phyloP scores from a whole-genome alignment of 53 echinoderm and acorn worm species.

The Echinometra lucunter region DNA sequence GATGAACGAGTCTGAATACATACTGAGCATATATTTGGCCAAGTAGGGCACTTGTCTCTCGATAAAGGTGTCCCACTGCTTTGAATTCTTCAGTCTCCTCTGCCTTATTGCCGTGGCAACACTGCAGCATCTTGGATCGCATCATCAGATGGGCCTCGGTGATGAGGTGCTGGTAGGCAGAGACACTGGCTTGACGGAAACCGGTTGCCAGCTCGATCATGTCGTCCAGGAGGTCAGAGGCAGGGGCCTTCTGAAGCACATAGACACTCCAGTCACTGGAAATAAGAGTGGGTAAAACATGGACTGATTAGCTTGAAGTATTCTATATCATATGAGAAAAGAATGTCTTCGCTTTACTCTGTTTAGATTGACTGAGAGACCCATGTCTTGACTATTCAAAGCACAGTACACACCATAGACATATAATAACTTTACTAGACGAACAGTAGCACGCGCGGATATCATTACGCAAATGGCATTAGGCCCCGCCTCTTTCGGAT shows the following conservation, averaged over 20 bases:
- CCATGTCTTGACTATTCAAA: too few relatives aligned
- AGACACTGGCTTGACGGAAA: slow-evolving; percentile 59
- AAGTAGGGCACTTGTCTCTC: slow-evolving; percentile 54
- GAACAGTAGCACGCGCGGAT: too few relatives aligned
- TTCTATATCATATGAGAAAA: too few relatives aligned
- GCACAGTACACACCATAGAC: too few relatives aligned
- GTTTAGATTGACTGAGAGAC: too few relatives aligned
- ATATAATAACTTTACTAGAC: too few relatives aligned
- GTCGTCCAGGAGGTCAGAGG: slow-evolving; percentile 53
- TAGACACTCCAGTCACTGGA: slow-evolving; percentile 69
- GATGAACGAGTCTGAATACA: neutral
- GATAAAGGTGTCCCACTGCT: slow-evolving; percentile 1
- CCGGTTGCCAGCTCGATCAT: slow-evolving; percentile 65
- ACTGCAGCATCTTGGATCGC: slow-evolving; percentile 60
- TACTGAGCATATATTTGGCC: slow-evolving; percentile 59
- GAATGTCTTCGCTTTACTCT: too few relatives aligned
- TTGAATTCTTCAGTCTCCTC: neutral
- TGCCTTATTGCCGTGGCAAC: slow-evolving; percentile 36
- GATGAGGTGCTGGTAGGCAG: slow-evolving; percentile 62
- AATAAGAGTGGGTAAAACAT: neutral
- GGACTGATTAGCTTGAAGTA: too few relatives aligned
- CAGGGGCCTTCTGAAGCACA: slow-evolving; percentile 59
- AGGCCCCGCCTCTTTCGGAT: too few relatives aligned
- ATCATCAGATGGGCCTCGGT: slow-evolving; percentile 57
- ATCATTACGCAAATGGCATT: too few relatives aligned